Percentiles rank a stretch among this genome's conserved stretches.
These are phyloP conservation scores for Ceryle rudis DNA, from an alignment of 2,797 vertebrate genomes.

Conservation along the genomic window DNA sequence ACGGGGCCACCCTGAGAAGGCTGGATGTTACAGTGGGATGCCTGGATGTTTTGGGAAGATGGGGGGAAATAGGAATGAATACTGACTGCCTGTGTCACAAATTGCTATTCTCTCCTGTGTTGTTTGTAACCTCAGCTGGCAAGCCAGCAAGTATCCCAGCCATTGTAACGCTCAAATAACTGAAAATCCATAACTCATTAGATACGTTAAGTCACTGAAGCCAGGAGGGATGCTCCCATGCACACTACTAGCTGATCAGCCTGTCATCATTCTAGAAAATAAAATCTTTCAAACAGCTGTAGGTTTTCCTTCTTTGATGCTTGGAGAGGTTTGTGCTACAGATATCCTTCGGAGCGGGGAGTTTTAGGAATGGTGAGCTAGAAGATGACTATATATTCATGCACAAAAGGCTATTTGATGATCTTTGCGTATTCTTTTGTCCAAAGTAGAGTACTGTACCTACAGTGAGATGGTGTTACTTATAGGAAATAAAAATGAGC, in stretches of 20 bases:
- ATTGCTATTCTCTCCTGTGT: not conserved
- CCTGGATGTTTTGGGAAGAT: not conserved
- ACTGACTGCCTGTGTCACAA: not conserved
- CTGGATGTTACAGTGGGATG: accelerated
- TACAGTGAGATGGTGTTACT: not conserved
- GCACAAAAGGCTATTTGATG: not conserved
- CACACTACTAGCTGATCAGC: not conserved
- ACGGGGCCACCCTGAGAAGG: not conserved
- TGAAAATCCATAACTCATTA: not conserved
- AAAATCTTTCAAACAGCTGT: not conserved
- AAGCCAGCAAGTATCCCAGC: not conserved
- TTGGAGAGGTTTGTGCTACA: not conserved
- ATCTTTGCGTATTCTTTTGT: not conserved
- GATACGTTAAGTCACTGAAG: not conserved
- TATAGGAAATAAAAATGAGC: not conserved
- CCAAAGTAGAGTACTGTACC: not conserved
- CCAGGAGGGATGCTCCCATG: not conserved
- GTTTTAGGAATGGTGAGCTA: not conserved
- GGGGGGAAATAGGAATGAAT: not conserved
- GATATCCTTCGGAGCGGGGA: not conserved
- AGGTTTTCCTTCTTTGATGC: not conserved
- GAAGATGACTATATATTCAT: not conserved
- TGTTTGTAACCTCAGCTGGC: not conserved
- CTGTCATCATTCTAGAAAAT: not conserved
- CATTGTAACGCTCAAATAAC: not conserved